A percentile compares a stretch with the other conserved stretches of the same genome.
phyloP scores from a whole-genome alignment of 1,140 invertebrate genomes.

The Meteorus sp. region DNA sequence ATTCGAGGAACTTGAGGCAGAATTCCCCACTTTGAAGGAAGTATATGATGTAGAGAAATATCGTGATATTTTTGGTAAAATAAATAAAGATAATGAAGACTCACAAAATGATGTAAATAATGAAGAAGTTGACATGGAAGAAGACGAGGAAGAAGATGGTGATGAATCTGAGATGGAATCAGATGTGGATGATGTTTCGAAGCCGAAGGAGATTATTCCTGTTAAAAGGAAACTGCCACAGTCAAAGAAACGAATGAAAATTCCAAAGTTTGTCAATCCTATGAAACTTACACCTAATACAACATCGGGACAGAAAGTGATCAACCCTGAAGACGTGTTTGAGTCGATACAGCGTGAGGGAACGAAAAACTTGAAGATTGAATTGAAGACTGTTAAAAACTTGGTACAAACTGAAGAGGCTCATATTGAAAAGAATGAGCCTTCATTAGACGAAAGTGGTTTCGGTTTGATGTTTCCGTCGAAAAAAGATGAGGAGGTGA shows the following conservation, averaged over 20 bases:
- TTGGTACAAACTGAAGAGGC: constrained; percentile 28
- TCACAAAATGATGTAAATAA: constrained; percentile 11
- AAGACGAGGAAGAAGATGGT: constrained; percentile 45
- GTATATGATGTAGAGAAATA: constrained; percentile 51
- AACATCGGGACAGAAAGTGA: constrained; percentile 50
- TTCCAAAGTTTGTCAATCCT: constrained; percentile 66
- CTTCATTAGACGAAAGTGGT: constrained; percentile 40
- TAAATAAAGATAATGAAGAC: constrained; percentile 45
- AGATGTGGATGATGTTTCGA: constrained; percentile 61
- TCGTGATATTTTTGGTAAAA: constrained; percentile 54
- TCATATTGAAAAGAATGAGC: constrained; percentile 27
- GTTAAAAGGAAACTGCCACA: constrained; percentile 63
- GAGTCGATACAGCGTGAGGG: constrained; percentile 60
- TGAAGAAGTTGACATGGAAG: constrained; percentile 18
- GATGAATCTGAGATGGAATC: constrained; percentile 84
- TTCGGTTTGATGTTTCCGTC: constrained; percentile 59
- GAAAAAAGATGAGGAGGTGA: constrained; percentile 48
- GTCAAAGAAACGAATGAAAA: constrained; percentile 63
- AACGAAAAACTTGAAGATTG: constrained; percentile 65
- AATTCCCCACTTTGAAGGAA: constrained; percentile 50
- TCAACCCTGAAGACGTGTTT: constrained; percentile 68
- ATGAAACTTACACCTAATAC: constrained; percentile 41
- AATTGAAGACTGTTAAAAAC: constrained; percentile 62
- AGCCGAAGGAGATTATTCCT: constrained; percentile 54
- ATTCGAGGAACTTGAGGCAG: constrained; percentile 66